Evolutionary conservation across 2,113 vertebrate species (phyloP).

Genomic region (Ranitomeya variabilis): DNA sequence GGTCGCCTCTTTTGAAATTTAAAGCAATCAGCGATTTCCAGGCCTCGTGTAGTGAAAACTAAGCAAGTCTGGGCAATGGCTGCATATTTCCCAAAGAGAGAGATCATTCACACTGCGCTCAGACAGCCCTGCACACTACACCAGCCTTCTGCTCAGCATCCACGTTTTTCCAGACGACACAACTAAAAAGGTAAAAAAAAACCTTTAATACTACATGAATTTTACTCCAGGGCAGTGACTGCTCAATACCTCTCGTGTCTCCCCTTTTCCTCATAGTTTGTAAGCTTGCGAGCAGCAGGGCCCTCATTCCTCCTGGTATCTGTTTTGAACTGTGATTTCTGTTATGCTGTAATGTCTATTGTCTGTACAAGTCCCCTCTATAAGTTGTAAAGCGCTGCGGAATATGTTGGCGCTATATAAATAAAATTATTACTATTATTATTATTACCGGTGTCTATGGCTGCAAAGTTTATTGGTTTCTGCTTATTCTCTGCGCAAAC

Average conservation of each 20-base stretch:
- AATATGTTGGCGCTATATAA: too few species aligned
- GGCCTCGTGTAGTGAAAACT: constrained; percentile 66
- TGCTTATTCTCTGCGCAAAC: not conserved
- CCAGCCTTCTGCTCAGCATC: not conserved
- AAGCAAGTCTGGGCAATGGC: constrained; percentile 78
- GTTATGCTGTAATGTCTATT: too few species aligned
- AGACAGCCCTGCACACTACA: constrained; percentile 8
- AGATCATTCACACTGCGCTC: constrained; percentile 59
- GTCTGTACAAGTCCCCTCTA: too few species aligned
- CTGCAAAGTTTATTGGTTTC: not conserved
- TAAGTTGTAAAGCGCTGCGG: too few species aligned
- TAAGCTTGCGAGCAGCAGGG: too few species aligned
- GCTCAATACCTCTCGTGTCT: too few species aligned
- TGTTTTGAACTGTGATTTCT: too few species aligned
- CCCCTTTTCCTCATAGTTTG: too few species aligned
- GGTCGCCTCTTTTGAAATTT: constrained; percentile 63
- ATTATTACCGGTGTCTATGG: not conserved
- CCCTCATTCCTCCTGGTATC: too few species aligned
- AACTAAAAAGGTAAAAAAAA: constrained; percentile 7
- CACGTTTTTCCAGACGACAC: not conserved
- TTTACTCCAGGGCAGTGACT: not conserved
- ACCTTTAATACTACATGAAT: not conserved
- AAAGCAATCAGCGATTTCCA: constrained; percentile 68
- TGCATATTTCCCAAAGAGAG: constrained; percentile 69
- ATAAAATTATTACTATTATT: too few species aligned